Evolutionary conservation across 2,797 vertebrate species (phyloP).

Genomic region (Borostomias antarcticus): DNA sequence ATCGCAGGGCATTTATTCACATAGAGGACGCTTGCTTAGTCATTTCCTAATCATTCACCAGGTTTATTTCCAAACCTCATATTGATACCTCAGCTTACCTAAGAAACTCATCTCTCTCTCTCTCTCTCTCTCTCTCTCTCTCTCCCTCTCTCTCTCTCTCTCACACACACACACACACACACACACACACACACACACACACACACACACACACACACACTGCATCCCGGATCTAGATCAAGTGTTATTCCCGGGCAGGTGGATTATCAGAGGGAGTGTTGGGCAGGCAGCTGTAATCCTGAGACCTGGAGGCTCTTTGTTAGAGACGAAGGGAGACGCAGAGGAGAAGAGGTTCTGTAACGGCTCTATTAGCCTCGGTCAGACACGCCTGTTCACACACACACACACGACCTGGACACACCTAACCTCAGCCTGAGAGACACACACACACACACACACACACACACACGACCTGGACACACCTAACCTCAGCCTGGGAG

Average conservation of each 20-base stretch:
- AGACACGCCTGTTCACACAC: conserved; percentile 7
- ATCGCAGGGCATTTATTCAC: too few relatives aligned
- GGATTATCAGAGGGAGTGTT: background rate
- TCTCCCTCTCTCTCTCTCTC: conserved; percentile 1
- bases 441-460: conserved; percentile 27
- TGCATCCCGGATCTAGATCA: conserved; percentile 6
- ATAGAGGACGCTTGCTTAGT: too few relatives aligned
- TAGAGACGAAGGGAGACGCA: background rate
- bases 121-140: background rate
- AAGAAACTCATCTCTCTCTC: too few relatives aligned
- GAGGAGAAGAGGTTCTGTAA: background rate
- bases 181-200: conserved; percentile 1
- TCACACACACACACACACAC: background rate
- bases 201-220: conserved; percentile 4
- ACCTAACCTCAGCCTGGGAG: too few relatives aligned
- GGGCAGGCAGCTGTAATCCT: background rate
- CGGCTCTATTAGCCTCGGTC: background rate
- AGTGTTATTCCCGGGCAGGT: background rate
- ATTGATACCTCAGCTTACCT: too few relatives aligned
- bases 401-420: conserved; percentile 11
- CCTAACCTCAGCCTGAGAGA: conserved; percentile 1
- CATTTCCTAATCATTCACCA: too few relatives aligned
- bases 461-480: too few relatives aligned
- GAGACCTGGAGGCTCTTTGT: conserved; percentile 1
- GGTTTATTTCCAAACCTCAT: conserved; percentile 14